Conservation (phyloP, 2,797 vertebrate species). For the Valencia hispanica region DNA sequence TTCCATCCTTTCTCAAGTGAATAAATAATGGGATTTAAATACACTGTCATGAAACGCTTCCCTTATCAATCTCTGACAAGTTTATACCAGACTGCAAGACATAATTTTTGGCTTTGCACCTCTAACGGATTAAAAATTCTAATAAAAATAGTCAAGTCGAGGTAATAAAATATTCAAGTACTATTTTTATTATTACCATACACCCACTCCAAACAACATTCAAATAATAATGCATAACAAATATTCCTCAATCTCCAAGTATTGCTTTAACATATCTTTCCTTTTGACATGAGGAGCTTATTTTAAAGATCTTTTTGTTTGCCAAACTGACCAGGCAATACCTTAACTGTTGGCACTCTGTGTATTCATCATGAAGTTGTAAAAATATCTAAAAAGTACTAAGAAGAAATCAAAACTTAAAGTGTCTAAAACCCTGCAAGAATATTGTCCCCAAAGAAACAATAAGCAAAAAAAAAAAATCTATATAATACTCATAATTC, state of each 20-base stretch:
- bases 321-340: slow-evolving; percentile 33
- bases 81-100: background rate
- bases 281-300: slow-evolving; percentile 45
- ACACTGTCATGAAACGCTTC: background rate
- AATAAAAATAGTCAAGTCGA: slow-evolving; percentile 16
- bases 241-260: slow-evolving; percentile 45
- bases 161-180: slow-evolving; percentile 54
- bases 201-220: slow-evolving; percentile 50
- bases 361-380: slow-evolving; percentile 49
- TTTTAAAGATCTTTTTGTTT: slow-evolving; percentile 48
- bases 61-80: background rate
- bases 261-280: slow-evolving; percentile 54
- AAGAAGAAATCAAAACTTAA: slow-evolving; percentile 45
- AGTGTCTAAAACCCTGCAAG: slow-evolving; percentile 47
- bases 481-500: slow-evolving; percentile 66
- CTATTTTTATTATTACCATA: slow-evolving; percentile 67
- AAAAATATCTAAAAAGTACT: slow-evolving; percentile 46
- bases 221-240: slow-evolving; percentile 38
- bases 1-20: background rate
- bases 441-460: slow-evolving; percentile 51
- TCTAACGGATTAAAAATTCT: background rate
- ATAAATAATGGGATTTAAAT: background rate
- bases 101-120: background rate
- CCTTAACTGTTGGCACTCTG: slow-evolving; percentile 51
- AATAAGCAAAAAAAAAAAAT: slow-evolving; percentile 29